Conservation (phyloP, 2,797 vertebrate species). For the Eulemur mongoz region DNA sequence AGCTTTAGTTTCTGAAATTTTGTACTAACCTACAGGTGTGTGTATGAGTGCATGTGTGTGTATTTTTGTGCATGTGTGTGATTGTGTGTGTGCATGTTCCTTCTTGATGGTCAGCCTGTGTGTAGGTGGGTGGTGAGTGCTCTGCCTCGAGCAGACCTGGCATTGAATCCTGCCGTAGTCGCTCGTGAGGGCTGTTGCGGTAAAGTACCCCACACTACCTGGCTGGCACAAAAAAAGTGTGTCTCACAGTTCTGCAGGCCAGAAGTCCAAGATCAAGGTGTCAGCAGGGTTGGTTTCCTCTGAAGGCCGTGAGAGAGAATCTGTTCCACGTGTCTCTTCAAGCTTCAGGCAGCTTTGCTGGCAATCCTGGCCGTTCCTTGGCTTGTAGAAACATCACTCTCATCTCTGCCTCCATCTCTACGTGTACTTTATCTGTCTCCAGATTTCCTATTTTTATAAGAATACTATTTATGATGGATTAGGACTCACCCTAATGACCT, state of each 20-base stretch:
- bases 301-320: background rate
- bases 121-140: background rate
- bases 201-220: background rate
- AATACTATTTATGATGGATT: background rate
- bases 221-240: background rate
- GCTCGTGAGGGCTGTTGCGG: no score
- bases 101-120: background rate
- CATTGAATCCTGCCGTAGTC: background rate
- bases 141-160: background rate
- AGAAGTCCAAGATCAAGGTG: background rate
- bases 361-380: background rate
- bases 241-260: background rate
- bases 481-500: background rate
- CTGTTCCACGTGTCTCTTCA: background rate
- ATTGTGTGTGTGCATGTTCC: background rate
- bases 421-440: background rate
- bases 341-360: background rate
- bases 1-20: background rate
- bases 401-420: background rate
- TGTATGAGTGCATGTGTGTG: fast-evolving
- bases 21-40: background rate
- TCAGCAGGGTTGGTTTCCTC: background rate
- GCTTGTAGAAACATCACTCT: background rate
- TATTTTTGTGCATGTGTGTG: no score
- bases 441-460: background rate